A percentile compares a stretch with the other conserved stretches of the same genome.
phyloP scores from a whole-genome alignment of 2,888 invertebrate genomes.

The Drosophila bunnanda region DNA sequence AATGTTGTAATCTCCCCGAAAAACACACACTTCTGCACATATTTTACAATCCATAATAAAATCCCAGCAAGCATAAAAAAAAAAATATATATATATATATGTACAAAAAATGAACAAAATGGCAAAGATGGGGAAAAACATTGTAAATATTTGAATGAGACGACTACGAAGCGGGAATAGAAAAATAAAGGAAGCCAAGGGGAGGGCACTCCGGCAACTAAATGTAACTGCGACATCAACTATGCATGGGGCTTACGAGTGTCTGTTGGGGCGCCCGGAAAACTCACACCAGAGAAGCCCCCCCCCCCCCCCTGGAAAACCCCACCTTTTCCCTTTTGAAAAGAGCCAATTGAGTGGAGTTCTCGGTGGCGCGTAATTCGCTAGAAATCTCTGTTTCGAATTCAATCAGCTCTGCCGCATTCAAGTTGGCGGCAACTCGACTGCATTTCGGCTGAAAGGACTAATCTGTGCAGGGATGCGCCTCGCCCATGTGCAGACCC shows the following conservation, averaged over 20 bases:
- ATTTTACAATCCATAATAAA: constrained; percentile 45
- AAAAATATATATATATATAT: no score
- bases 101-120: not conserved
- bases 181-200: not conserved
- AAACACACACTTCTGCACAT: constrained; percentile 38
- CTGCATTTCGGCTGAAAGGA: constrained; percentile 33
- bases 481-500: not conserved
- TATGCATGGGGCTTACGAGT: constrained; percentile 38
- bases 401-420: constrained; percentile 77
- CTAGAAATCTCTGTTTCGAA: constrained; percentile 74
- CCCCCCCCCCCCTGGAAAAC: no score
- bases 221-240: constrained; percentile 72
- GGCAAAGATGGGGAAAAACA: constrained; percentile 30
- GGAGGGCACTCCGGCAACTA: constrained; percentile 44
- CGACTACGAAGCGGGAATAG: constrained; percentile 40
- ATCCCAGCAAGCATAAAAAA: constrained; percentile 16
- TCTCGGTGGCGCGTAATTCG: constrained; percentile 70
- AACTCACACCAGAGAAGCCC: not conserved
- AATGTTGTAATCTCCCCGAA: constrained; percentile 39
- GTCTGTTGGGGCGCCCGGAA: constrained; percentile 17
- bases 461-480: constrained; percentile 33
- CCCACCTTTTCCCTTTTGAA: not conserved
- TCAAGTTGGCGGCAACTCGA: constrained; percentile 50
- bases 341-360: constrained; percentile 54
- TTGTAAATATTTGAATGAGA: constrained; percentile 64